phyloP scores from a whole-genome alignment of 2,113 vertebrate genomes.

The Irena cyanogastra region DNA sequence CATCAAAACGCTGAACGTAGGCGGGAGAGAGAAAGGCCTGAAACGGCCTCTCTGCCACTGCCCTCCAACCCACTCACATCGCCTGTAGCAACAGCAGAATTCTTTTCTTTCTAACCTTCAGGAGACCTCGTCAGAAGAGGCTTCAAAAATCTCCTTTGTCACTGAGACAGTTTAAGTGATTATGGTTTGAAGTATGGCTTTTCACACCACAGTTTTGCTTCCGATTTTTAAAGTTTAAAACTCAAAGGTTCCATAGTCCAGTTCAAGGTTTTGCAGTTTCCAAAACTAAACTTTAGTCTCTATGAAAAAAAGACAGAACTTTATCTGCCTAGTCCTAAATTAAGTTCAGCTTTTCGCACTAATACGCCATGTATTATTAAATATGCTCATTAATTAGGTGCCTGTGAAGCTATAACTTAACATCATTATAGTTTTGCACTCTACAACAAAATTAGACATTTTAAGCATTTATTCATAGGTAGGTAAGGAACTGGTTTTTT shows the following conservation, averaged over 20 bases:
- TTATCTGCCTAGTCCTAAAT: slow-evolving; percentile 5
- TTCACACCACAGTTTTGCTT: slow-evolving; percentile 57
- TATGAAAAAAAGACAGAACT: slow-evolving; percentile 48
- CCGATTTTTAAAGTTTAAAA: slow-evolving; percentile 39
- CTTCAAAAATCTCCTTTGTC: slow-evolving; percentile 17
- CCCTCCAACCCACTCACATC: slow-evolving; percentile 24
- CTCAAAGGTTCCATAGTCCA: slow-evolving; percentile 56
- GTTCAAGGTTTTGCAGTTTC: slow-evolving; percentile 59
- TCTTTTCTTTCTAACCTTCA: background rate
- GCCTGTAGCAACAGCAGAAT: slow-evolving; percentile 40
- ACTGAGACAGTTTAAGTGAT: slow-evolving; percentile 45
- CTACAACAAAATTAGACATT: slow-evolving; percentile 72
- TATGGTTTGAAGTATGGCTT: slow-evolving; percentile 63
- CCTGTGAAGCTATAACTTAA: slow-evolving; percentile 62
- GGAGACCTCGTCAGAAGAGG: slow-evolving; percentile 8
- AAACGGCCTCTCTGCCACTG: slow-evolving; percentile 20
- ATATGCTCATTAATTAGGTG: slow-evolving; percentile 50
- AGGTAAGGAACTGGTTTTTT: slow-evolving; percentile 64
- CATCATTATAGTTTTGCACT: slow-evolving; percentile 68
- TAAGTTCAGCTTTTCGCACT: slow-evolving; percentile 29
- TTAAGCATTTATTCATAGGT: slow-evolving; percentile 73
- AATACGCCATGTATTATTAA: slow-evolving; percentile 24
- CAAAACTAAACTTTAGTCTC: slow-evolving; percentile 53
- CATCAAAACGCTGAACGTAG: background rate
- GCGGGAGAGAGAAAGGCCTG: slow-evolving; percentile 34